Evolutionary conservation across 2,888 invertebrate species (phyloP), one percentile per base, ranked within the genome.

Genomic region (Bibio marci): DNA sequence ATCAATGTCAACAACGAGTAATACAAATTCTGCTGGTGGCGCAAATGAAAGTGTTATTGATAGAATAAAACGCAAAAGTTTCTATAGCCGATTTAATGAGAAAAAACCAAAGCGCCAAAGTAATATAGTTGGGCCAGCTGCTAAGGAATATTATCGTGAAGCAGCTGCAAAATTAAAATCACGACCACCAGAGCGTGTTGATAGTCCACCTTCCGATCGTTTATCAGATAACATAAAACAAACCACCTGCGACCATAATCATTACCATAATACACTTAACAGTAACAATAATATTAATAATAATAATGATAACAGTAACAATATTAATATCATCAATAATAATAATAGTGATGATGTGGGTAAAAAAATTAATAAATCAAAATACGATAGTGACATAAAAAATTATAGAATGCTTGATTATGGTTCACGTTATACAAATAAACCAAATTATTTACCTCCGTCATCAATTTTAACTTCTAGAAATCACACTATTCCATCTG

Each of bases 81-180:
- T 86, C 62, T 90, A 87, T 55, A 76, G 81, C 12, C 69, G 88
- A 47, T 90, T 90, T 56, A 88, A 90, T 55, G 85, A 87, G 53
- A 76, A 81, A 55, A 80, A 80, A 50, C 71, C 71, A 46, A 67
- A 73, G 43, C 67, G 80, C 45, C 77, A 76, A 51, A 75, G 75
- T 50, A 76, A 69, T 48, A 62, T 78, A 46, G 73, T 76, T 10
- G 73, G 73, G 14, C 71, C 76, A 7, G 52, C 52, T 7, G 70
- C 71, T 10, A 56, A 65, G 3, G 73, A 73, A 44, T 73, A 73
- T 38, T 62, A 62, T 40, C 52, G 62, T 3, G 60, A 62, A 37
- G 41, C 48, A 19, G 38, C 44, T 3, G 41, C 42, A 3, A 43
- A 43, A 37, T 14, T 36, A 15, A 40, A 40, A 30, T 22, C 35